Base-by-base conservation (phyloP, 2,797 vertebrate genomes). In the Smutsia gigantea region DNA sequence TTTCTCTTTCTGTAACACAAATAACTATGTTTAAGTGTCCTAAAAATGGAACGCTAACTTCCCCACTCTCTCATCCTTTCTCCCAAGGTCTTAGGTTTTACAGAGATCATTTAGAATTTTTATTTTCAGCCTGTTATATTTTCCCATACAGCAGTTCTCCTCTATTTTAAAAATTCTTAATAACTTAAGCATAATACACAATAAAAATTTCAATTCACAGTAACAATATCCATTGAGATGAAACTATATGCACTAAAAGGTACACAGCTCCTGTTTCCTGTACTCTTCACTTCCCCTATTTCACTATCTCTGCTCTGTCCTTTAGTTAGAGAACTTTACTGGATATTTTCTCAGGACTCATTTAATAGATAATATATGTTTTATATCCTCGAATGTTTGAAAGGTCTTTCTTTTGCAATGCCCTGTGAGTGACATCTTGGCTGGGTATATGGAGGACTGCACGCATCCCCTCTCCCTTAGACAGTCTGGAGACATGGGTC, bases 361-460 rank as follows among this genome's bases (percentile, higher is more conserved):
- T 17, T 59, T 34, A 39, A 34, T 21, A 69, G 61, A 34, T 19
- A 7, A 37, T 21, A 25, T 29, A 23, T 10, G 17, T 19, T 72
- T 66, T 49, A 10, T 42, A 72, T 14, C 66, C n/a, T 74, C 25
- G 34, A 0, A 0, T 0, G 2, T 69, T 23, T 49, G 51, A 72
- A 83, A 74, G 6, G 59, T 5, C 37, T 27, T 59, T 53, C 49
- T 66, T 69, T 31, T 39, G 4, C 71, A 31, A 17, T n/a, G 57
- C 37, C 12, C 53, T 1, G 1, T 7, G 69, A 46, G 31, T 63
- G 83, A 61, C 42, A 29, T 29, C 27, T 39, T 15, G 42, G 51
- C 34, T 66, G 25, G 7, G 42, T 4, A 27, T 5, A 14, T 0
- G 0, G 15, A 87, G 75, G 53, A 5, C 14, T 5, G 4, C 0